phyloP scores from a whole-genome alignment of 2,888 invertebrate genomes.

The Lumbricus terrestris region DNA sequence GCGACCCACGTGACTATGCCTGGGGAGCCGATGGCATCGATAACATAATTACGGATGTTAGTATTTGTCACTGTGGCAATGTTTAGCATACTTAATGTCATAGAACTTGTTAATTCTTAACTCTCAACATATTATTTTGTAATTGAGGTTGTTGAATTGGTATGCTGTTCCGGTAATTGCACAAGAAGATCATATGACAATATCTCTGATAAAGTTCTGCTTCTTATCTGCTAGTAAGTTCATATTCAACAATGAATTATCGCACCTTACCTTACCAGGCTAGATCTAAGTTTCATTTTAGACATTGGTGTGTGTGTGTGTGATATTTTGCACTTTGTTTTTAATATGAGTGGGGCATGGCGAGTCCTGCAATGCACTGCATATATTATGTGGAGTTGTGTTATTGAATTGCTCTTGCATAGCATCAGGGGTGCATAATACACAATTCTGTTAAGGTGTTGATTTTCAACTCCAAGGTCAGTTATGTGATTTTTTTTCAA shows the following conservation, averaged over 20 bases:
- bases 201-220: neutral
- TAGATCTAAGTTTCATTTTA: neutral
- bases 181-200: neutral
- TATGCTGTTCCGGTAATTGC: neutral
- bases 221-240: neutral
- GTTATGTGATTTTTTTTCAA: conserved; percentile 26
- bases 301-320: neutral
- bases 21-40: conserved; percentile 86
- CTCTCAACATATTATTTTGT: neutral
- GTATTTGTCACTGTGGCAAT: neutral
- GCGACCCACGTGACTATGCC: conserved; percentile 83
- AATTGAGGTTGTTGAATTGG: neutral
- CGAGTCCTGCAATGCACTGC: neutral
- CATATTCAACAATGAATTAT: neutral
- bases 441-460: neutral
- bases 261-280: neutral
- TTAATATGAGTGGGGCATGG: neutral
- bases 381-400: neutral
- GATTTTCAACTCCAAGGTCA: neutral
- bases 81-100: conserved; percentile 3
- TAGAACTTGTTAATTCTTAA: neutral
- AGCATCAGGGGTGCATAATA: neutral
- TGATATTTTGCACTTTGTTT: neutral
- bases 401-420: neutral
- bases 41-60: conserved; percentile 85